Evolutionary conservation across 2,888 invertebrate genomes (phyloP).

Genomic region (Coelinius sp.): DNA sequence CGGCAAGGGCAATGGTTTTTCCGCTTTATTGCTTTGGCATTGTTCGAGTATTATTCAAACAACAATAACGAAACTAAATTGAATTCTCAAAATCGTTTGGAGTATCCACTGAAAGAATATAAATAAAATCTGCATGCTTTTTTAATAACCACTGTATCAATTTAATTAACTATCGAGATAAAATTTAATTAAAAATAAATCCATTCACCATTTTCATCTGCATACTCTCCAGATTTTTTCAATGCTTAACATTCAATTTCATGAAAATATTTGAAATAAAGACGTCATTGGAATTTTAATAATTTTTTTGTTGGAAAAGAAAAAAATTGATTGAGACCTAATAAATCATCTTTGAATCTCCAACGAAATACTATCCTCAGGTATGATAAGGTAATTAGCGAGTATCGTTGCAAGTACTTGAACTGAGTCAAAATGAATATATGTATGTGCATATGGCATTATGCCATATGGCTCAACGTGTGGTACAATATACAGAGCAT

Average conservation of each 20-base stretch:
- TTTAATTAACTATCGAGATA: background rate
- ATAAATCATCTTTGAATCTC: background rate
- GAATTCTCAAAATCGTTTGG: slow-evolving; percentile 32
- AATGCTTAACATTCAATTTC: background rate
- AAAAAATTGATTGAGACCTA: background rate
- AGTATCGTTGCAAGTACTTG: background rate
- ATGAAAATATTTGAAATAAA: background rate
- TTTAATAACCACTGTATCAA: background rate
- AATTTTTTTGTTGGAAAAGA: background rate
- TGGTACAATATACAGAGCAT: slow-evolving; percentile 24
- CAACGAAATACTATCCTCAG: background rate
- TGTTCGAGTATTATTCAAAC: slow-evolving; percentile 56
- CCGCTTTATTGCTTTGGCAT: slow-evolving; percentile 52
- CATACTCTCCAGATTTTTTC: background rate
- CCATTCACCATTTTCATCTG: background rate
- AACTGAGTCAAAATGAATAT: slow-evolving; percentile 15
- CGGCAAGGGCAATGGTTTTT: slow-evolving; percentile 25
- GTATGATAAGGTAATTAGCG: background rate
- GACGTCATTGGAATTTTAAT: background rate
- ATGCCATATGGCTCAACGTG: slow-evolving; percentile 32
- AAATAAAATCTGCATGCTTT: slow-evolving; percentile 18
- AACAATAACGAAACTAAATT: slow-evolving; percentile 48
- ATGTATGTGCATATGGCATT: slow-evolving; percentile 11
- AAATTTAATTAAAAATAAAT: background rate
- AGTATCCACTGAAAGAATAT: background rate